A percentile compares a stretch with the other conserved stretches of the same genome.
These are phyloP conservation scores for Thymelicus sylvestris DNA, from an alignment of 2,888 invertebrate genomes.

Conservation along the genomic window DNA sequence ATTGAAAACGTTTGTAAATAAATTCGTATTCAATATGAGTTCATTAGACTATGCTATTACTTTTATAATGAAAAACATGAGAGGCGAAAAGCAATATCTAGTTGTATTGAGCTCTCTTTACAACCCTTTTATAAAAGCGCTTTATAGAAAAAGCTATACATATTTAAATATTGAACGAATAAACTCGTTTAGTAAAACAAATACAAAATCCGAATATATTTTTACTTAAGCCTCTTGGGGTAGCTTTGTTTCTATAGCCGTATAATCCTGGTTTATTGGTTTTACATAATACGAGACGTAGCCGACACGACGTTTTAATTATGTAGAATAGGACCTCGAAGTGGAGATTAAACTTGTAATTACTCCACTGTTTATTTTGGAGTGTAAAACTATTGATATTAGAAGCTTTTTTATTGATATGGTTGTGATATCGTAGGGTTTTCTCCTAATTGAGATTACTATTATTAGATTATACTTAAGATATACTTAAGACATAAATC, in stretches of 20 bases:
- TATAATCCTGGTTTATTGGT: slow-evolving; percentile 27
- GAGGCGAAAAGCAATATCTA: not conserved
- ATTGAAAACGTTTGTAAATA: no score
- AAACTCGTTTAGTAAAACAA: slow-evolving; percentile 27
- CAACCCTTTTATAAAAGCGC: slow-evolving; percentile 8
- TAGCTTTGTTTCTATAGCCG: slow-evolving; percentile 31
- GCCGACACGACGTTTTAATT: slow-evolving; percentile 12
- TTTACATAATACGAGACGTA: slow-evolving; percentile 14
- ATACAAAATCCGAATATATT: slow-evolving; percentile 34
- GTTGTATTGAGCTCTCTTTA: not conserved
- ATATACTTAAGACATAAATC: no score
- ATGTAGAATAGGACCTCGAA: not conserved
- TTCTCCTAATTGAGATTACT: no score
- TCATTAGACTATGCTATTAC: not conserved
- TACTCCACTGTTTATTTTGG: not conserved
- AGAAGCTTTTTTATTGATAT: not conserved
- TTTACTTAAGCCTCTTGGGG: slow-evolving; percentile 31
- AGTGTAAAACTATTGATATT: not conserved
- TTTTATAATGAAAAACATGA: not conserved
- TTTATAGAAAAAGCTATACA: not conserved
- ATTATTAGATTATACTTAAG: no score
- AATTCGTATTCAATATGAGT: no score
- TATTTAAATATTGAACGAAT: slow-evolving; percentile 15
- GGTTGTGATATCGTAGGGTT: no score
- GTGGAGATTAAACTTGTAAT: not conserved